Base-by-base conservation (phyloP, 2,113 vertebrate genomes). In the Anguilla japonica region DNA sequence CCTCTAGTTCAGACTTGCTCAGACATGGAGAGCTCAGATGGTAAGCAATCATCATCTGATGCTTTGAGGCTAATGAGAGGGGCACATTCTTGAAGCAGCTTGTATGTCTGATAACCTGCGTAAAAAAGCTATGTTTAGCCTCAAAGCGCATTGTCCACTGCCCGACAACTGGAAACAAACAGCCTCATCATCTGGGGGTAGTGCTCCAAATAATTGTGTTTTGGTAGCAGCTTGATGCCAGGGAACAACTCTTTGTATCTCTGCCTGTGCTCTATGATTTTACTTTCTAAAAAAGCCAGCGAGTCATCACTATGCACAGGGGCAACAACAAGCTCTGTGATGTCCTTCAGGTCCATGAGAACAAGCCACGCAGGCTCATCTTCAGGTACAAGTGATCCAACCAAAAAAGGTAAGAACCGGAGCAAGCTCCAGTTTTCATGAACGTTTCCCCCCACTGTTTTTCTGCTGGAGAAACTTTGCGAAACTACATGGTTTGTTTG, bases 351-450 rank as follows among this genome's bases (percentile, higher is more conserved):
- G 60, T 84, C 83, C 50, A 57, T 57, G 43, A 84, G 83, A 60
- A 84, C 29, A 29, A 41, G 53, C 83, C 83, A 84, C 20, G n/a
- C 83, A 53, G 16, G 34, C 43, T 84, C 83, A 39, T 67, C 83
- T 20, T 67, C 34, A 41, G 83, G 57, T 41, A 84, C 56, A 40
- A 39, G 34, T 39, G 39, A 43, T 60, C 83, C 83, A 57, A 84
- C 39, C 34, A 84, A 14, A 39, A 84, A 84, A 41, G 83, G 83
- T 22, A 84, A 60, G 18, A 84, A 84, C 43, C 26, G 16, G 39
- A 84, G 43, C 53, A 84, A 39, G 20, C 50, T 84, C 57, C 83
- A 84, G 34, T 84, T 84, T 84, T 84, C 83, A 84, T 84, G 39
- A 16, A 22, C 57, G 18, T 84, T 84, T 16, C 57, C 40, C 34